Evolutionary conservation across 2,888 invertebrate genomes (phyloP).

Genomic region (Diplolepis rosae): DNA sequence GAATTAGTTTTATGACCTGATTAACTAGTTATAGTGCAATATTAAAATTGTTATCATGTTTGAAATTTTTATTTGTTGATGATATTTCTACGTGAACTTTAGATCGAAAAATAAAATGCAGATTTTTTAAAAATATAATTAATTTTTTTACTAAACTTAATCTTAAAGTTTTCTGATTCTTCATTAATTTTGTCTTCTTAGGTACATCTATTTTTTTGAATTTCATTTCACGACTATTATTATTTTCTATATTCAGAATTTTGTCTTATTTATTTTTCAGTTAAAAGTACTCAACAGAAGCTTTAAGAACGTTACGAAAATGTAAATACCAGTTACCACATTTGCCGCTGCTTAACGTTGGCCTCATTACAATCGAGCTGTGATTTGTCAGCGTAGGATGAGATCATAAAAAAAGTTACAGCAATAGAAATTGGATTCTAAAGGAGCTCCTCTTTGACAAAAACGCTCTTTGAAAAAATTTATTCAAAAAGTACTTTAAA

Average conservation of each 20-base stretch:
- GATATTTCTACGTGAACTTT: too few species aligned
- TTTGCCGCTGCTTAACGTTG: constrained; percentile 16
- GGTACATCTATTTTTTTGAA: too few species aligned
- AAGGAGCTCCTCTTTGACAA: not conserved
- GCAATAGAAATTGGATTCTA: constrained; percentile 20
- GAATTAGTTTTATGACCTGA: not conserved
- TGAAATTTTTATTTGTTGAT: too few species aligned
- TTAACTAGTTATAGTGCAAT: not conserved
- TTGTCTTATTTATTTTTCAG: constrained; percentile 47
- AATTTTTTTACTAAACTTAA: not conserved
- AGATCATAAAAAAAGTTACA: constrained; percentile 13
- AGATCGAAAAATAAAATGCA: too few species aligned
- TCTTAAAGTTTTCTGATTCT: not conserved
- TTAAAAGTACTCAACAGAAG: constrained; percentile 58
- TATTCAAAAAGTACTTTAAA: not conserved
- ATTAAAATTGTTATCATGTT: too few species aligned
- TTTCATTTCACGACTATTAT: too few species aligned
- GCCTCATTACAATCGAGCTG: constrained; percentile 20
- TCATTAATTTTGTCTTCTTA: too few species aligned
- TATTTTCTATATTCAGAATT: not conserved
- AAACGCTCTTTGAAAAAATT: not conserved
- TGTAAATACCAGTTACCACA: constrained; percentile 22
- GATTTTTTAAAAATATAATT: too few species aligned
- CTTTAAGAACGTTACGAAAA: constrained; percentile 33
- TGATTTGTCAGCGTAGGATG: constrained; percentile 30